Conservation (phyloP, 2,797 vertebrate genomes). For the Falco berigora region DNA sequence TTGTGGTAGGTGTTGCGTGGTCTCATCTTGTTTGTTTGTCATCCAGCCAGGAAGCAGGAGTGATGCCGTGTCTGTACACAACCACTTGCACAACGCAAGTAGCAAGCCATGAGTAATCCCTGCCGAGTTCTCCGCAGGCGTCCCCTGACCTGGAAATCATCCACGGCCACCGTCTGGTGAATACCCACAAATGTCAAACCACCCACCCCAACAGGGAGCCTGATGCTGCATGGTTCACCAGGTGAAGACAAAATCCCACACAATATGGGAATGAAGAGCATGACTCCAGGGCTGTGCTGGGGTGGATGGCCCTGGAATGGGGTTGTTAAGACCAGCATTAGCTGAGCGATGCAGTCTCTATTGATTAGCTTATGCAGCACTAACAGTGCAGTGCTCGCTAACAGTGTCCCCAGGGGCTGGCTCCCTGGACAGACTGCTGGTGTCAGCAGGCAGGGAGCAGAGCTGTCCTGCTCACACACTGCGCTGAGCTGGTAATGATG, state of each 20-base stretch:
- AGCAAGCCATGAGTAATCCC: neutral
- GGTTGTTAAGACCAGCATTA: neutral
- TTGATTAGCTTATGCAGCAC: accelerated
- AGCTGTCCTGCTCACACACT: neutral
- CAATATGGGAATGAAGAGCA: accelerated
- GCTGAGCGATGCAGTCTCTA: accelerated
- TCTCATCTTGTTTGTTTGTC: neutral
- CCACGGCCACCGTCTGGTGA: accelerated
- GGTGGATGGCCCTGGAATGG: neutral
- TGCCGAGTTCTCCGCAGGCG: accelerated
- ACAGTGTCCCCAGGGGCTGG: accelerated
- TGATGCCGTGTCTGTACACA: accelerated
- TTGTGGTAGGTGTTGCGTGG: neutral
- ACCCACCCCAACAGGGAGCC: neutral
- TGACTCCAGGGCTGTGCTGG: neutral
- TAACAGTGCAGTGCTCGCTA: accelerated
- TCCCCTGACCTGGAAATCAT: neutral
- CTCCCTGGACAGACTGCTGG: neutral
- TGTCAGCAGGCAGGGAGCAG: neutral
- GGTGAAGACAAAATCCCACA: accelerated
- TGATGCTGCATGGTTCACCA: accelerated
- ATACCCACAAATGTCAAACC: neutral
- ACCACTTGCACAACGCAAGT: neutral
- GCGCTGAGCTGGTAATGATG: accelerated
- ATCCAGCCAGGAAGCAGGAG: neutral